Percentiles rank a stretch among this genome's conserved stretches.
Conservation (phyloP, 2,888 invertebrate genomes). For the Mellilla xanthometata region DNA sequence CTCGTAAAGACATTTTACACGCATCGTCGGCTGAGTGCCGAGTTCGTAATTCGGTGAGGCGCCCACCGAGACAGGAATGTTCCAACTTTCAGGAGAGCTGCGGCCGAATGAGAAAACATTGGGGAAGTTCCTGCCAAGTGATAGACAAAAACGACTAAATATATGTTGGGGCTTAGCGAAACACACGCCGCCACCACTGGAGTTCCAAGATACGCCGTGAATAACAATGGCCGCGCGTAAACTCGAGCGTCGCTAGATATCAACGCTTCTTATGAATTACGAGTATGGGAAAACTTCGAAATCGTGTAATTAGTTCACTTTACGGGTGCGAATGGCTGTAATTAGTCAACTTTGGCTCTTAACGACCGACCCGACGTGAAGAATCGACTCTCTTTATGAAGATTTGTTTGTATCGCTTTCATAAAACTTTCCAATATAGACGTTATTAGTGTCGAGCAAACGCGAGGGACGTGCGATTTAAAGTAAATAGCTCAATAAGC, state of each 20-base stretch:
- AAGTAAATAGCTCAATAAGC: conserved; percentile 61
- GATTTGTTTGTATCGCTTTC: conserved; percentile 22
- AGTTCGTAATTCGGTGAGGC: conserved; percentile 68
- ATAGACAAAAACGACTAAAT: conserved; percentile 70
- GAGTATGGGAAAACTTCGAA: conserved; percentile 44
- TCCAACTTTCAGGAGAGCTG: conserved; percentile 69
- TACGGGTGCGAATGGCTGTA: conserved; percentile 32
- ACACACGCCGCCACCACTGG: conserved; percentile 55
- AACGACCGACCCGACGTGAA: conserved; percentile 15
- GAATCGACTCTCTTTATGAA: conserved; percentile 20
- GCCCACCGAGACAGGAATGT: conserved; percentile 69
- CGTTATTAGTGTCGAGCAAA: conserved; percentile 32
- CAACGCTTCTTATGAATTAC: conserved; percentile 48
- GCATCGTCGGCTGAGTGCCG: conserved; percentile 70
- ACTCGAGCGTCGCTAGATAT: conserved; percentile 48
- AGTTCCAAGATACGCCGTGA: conserved; percentile 60
- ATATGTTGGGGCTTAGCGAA: conserved; percentile 60
- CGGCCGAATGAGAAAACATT: conserved; percentile 75
- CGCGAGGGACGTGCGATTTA: conserved; percentile 38
- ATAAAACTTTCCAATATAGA: conserved; percentile 26
- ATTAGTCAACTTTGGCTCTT: conserved; percentile 36
- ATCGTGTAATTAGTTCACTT: conserved; percentile 45
- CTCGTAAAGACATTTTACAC: conserved; percentile 74
- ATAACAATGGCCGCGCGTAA: conserved; percentile 56
- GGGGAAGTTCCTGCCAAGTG: conserved; percentile 67